Percentiles rank a stretch among this genome's conserved stretches.
These are phyloP conservation scores for Hippocampus guttulatus DNA, from an alignment of 2,113 vertebrate genomes.

Conservation along the genomic window DNA sequence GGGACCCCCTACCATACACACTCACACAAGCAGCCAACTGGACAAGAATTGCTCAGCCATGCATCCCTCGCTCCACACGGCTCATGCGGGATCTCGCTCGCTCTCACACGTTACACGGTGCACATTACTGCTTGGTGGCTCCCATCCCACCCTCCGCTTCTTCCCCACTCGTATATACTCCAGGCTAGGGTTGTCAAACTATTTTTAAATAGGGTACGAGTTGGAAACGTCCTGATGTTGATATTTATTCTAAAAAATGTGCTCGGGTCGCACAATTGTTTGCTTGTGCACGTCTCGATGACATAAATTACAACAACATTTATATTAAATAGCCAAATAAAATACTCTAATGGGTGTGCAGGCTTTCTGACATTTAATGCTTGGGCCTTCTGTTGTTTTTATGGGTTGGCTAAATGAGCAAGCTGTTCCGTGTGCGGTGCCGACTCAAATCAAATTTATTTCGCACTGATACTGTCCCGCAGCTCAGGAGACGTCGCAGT, in stretches of 20 bases:
- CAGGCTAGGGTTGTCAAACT: neutral
- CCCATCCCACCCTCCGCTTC: slow-evolving; percentile 24
- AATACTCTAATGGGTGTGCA: neutral
- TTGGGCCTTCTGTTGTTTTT: neutral
- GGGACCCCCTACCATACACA: slow-evolving; percentile 68
- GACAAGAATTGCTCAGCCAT: slow-evolving; percentile 71
- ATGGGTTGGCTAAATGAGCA: neutral
- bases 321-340: neutral
- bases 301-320: neutral
- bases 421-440: neutral
- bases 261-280: neutral
- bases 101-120: neutral
- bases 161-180: slow-evolving; percentile 15
- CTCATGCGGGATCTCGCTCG: slow-evolving; percentile 44
- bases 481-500: neutral
- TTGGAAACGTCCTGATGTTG: neutral
- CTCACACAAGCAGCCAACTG: slow-evolving; percentile 67
- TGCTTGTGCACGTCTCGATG: neutral
- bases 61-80: slow-evolving; percentile 54
- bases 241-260: neutral
- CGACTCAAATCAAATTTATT: neutral
- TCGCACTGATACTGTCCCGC: neutral
- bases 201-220: neutral
- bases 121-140: slow-evolving; percentile 11
- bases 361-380: neutral